Percentiles rank a stretch among this genome's conserved stretches.
Conservation (phyloP, 2,888 invertebrate genomes). For the Drosophila lacicola region DNA sequence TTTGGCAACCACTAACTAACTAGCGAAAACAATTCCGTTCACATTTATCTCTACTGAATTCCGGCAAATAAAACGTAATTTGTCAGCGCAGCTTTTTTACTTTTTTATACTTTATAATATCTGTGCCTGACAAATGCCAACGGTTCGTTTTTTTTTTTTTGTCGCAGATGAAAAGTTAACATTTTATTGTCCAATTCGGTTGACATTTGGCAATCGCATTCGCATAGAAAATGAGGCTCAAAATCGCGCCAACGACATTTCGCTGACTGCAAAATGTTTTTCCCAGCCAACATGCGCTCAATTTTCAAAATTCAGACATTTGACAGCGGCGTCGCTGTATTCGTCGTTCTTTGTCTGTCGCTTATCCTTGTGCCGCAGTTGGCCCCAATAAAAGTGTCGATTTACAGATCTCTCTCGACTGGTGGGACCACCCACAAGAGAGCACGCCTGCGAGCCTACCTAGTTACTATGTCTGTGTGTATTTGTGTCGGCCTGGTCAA, state of each 20-base stretch:
- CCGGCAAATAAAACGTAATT: not conserved
- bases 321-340: slow-evolving; percentile 65
- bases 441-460: not conserved
- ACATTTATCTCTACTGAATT: slow-evolving; percentile 1
- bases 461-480: not conserved
- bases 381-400: slow-evolving; percentile 62
- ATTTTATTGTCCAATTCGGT: slow-evolving; percentile 79
- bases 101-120: slow-evolving; percentile 11
- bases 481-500: slow-evolving; percentile 41
- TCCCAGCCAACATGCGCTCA: slow-evolving; percentile 23
- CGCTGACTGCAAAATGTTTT: slow-evolving; percentile 35
- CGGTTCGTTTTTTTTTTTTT: slow-evolving; percentile 24
- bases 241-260: slow-evolving; percentile 48
- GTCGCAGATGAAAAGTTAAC: slow-evolving; percentile 70
- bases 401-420: slow-evolving; percentile 46
- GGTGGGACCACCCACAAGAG: slow-evolving; percentile 34
- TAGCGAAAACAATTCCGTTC: not conserved
- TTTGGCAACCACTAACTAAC: no score
- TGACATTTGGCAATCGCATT: slow-evolving; percentile 76
- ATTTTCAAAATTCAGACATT: slow-evolving; percentile 63
- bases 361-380: slow-evolving; percentile 1
- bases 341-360: slow-evolving; percentile 42
- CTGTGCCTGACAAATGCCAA: slow-evolving; percentile 25
- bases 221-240: slow-evolving; percentile 76
- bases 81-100: not conserved